Base-by-base conservation (phyloP, 2,888 invertebrate species). In the Diogma glabrata region DNA sequence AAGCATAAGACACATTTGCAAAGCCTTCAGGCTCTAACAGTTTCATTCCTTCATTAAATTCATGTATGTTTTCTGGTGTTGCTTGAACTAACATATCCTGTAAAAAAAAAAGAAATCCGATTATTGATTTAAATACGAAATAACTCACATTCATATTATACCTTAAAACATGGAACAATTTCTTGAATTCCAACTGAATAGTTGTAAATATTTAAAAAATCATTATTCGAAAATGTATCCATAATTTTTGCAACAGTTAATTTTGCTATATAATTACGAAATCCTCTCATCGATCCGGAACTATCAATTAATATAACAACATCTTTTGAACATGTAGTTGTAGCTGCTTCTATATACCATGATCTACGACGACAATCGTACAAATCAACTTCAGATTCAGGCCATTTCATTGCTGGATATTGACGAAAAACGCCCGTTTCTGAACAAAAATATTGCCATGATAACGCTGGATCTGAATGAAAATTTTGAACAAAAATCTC, bases 381-480 rank as follows among this genome's bases (percentile, higher is more conserved):
- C 2, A 86, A 78, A 65, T 94, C 93, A 6, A 74, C 72, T 53
- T 67, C 63, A 55, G 75, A 72, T 23, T 72, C 73, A 14, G 20
- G 30, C 88, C 87, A 87, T 17, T 79, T 77, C 67, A 82, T 77
- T 2, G 84, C 87, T 49, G 99, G 99, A 72, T 84, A 99, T 64
- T 90, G 88, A 7, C 99, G 74, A 60, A 99, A 76, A 61, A 97
- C 86, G 12, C 99, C 99, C 4, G 87, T 82, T 24, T 89, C 82
- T 58, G 93, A 93, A 23, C 97, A 95, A 67, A 97, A 99, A 70
- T 95, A 96, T 71, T 99, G 99, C 93, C 96, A 99, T 1, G 86
- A 85, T 28, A 95, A 69, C 0, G 91, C 88, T 1, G 93, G 92
- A 73, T 95, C 92, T 0, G 84, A 79, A 56, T 84, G 77, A 64